These are phyloP conservation scores for Mesochorus sp. DNA, from an alignment of 2,888 invertebrate species.

Conservation along the genomic window DNA sequence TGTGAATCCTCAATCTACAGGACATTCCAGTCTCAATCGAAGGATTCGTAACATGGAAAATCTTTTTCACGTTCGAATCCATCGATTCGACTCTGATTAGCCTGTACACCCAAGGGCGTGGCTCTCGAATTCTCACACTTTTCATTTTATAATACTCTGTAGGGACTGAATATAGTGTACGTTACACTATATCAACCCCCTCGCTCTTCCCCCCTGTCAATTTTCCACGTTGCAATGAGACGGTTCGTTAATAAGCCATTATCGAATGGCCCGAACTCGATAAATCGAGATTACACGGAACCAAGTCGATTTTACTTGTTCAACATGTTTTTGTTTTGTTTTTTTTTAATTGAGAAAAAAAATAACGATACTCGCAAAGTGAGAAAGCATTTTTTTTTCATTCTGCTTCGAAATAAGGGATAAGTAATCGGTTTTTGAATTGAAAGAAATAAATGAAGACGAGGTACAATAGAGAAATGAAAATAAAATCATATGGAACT, in stretches of 20 bases:
- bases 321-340: not conserved
- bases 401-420: too few relatives aligned
- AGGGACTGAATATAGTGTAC: conserved; percentile 13
- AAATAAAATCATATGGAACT: too few relatives aligned
- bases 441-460: too few relatives aligned
- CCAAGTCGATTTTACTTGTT: not conserved
- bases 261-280: conserved; percentile 50
- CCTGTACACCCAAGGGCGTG: conserved; percentile 13
- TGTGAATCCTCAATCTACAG: too few relatives aligned
- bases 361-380: too few relatives aligned
- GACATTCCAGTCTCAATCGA: not conserved
- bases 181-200: not conserved
- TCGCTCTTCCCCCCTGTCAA: conserved; percentile 2
- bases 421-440: too few relatives aligned
- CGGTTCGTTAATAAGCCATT: conserved; percentile 75
- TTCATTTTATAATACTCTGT: not conserved
- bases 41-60: not conserved
- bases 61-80: not conserved
- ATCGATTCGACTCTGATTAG: not conserved
- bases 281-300: conserved; percentile 39
- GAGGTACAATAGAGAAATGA: too few relatives aligned
- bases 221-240: conserved; percentile 60
- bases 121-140: conserved; percentile 34
- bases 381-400: too few relatives aligned
- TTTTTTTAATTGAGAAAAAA: too few relatives aligned